phyloP scores from a whole-genome alignment of 2,797 vertebrate species.

The Hippocampus kuda region DNA sequence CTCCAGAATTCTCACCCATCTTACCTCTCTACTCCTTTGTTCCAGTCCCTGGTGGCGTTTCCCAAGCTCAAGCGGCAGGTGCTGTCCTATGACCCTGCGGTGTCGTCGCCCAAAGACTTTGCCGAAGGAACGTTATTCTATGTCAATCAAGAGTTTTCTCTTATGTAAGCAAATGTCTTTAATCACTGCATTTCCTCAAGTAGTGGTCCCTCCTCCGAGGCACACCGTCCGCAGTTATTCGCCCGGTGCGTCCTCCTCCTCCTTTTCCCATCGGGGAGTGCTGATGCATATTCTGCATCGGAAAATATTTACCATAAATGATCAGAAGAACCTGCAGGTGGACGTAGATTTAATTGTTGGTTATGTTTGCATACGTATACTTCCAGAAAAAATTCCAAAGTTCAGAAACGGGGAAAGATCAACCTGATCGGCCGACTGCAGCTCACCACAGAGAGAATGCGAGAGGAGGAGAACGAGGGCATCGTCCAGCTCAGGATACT shows the following conservation, averaged over 20 bases:
- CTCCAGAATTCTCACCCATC: background rate
- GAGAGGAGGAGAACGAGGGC: constrained; percentile 97
- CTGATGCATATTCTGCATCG: too few relatives aligned
- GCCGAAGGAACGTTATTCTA: constrained; percentile 95
- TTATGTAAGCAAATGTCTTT: constrained; percentile 76
- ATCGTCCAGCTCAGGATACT: constrained; percentile 97
- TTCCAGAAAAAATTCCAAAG: constrained; percentile 93
- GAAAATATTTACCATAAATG: background rate
- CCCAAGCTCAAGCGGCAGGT: constrained; percentile 98
- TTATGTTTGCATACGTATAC: background rate
- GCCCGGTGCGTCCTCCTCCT: too few relatives aligned
- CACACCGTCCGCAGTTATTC: too few relatives aligned
- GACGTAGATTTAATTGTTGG: background rate
- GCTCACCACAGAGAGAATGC: constrained; percentile 95
- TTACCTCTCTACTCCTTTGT: background rate
- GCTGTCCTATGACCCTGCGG: constrained; percentile 87
- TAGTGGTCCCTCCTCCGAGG: background rate
- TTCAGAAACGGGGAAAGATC: constrained; percentile 97
- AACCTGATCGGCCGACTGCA: constrained; percentile 96
- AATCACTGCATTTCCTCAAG: background rate
- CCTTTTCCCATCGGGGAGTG: too few relatives aligned
- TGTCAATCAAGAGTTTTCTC: constrained; percentile 98
- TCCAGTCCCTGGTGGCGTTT: constrained; percentile 94
- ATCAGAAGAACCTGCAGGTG: background rate
- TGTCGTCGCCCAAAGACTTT: constrained; percentile 97